Percentiles rank a stretch among this genome's conserved stretches.
Evolutionary conservation across 2,113 vertebrate species (phyloP).

Genomic region (Cyprinodon tularosa): DNA sequence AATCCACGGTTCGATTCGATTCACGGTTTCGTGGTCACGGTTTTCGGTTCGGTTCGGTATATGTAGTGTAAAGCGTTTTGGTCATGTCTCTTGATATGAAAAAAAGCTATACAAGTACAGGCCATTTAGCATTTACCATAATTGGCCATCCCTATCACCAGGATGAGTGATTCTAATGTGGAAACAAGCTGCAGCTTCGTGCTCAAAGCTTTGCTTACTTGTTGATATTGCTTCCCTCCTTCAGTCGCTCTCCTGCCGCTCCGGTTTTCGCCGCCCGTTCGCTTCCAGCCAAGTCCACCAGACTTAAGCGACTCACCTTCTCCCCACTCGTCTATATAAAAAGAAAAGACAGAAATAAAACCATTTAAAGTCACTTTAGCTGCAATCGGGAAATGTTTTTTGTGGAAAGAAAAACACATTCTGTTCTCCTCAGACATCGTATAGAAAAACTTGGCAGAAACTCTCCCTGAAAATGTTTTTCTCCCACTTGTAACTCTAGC

Average conservation of each 20-base stretch:
- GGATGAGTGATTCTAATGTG: not conserved
- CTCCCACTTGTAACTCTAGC: not conserved
- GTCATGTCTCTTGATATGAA: too few relatives aligned
- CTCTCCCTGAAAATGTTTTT: not conserved
- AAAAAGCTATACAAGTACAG: too few relatives aligned
- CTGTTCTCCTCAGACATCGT: not conserved
- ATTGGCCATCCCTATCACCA: not conserved
- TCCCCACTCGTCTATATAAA: slow-evolving; percentile 91
- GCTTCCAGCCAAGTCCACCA: slow-evolving; percentile 96
- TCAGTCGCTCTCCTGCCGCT: slow-evolving; percentile 94
- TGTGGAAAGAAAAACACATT: not conserved
- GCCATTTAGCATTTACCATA: too few relatives aligned
- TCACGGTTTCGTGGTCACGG: too few relatives aligned
- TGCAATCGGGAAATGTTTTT: not conserved
- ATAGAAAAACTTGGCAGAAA: not conserved
- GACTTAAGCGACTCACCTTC: slow-evolving; percentile 95
- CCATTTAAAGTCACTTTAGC: not conserved
- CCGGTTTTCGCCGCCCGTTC: slow-evolving; percentile 96
- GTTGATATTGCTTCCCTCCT: slow-evolving; percentile 99
- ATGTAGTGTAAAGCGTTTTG: too few relatives aligned
- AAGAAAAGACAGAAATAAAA: not conserved
- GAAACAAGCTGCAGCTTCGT: not conserved
- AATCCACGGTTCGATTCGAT: too few relatives aligned
- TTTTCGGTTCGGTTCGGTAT: too few relatives aligned
- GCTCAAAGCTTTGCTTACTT: slow-evolving; percentile 79